These are phyloP conservation scores for Idris sp. DNA, from an alignment of 1,140 invertebrate species.

Conservation along the genomic window DNA sequence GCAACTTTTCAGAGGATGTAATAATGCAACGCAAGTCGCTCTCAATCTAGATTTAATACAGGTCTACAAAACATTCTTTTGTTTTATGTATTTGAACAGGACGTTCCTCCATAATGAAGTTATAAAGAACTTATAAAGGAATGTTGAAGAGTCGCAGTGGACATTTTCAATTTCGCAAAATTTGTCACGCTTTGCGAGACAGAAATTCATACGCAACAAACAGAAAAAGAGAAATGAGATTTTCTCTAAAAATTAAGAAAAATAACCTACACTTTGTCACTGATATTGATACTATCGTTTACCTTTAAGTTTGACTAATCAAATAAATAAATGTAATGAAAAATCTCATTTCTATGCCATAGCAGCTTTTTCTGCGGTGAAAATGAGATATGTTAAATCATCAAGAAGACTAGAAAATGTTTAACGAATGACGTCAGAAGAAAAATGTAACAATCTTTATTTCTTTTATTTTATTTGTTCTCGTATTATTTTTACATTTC, in stretches of 20 bases:
- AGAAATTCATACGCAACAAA: conserved; percentile 9
- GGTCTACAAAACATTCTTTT: conserved; percentile 27
- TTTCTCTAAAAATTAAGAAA: conserved; percentile 12
- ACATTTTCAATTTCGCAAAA: conserved; percentile 27
- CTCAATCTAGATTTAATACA: conserved; percentile 32
- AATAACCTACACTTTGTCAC: conserved; percentile 4
- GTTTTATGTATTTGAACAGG: conserved; percentile 33
- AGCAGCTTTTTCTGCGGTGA: conserved; percentile 28
- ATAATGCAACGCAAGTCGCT: conserved; percentile 5
- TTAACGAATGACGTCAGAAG: conserved; percentile 28
- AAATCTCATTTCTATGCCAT: conserved; percentile 38
- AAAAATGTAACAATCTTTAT: conserved; percentile 50
- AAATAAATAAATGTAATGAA: too few relatives aligned
- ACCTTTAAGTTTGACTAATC: too few relatives aligned
- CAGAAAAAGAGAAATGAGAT: conserved; percentile 36
- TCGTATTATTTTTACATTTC: conserved; percentile 1
- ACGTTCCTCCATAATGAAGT: conserved; percentile 42
- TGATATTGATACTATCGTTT: conserved; percentile 5
- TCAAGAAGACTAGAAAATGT: conserved; percentile 49
- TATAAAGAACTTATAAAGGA: conserved; percentile 47
- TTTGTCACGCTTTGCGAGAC: conserved; percentile 5
- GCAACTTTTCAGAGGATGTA: too few relatives aligned
- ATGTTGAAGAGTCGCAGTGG: conserved; percentile 41
- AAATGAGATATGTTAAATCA: conserved; percentile 61
- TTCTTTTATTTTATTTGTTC: background rate